Conservation (phyloP, 2,797 vertebrate species). For the Sorex maritimensis region DNA sequence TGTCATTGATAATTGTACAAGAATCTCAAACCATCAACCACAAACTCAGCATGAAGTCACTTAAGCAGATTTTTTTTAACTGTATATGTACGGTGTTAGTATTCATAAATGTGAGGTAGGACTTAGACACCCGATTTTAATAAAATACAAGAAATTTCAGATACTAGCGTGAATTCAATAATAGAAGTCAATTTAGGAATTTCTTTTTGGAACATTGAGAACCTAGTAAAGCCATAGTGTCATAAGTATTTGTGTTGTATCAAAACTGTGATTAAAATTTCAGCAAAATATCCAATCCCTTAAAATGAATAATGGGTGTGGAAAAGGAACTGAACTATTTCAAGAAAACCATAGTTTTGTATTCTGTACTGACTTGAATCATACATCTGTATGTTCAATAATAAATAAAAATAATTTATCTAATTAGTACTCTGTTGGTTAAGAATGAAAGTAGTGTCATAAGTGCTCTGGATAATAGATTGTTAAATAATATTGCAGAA, state of each 20-base stretch:
- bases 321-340: constrained; percentile 25
- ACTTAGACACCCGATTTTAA: neutral
- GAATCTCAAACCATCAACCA: neutral
- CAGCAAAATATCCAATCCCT: neutral
- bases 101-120: constrained; percentile 31
- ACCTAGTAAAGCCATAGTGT: neutral
- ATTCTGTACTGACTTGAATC: neutral
- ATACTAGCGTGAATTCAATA: constrained; percentile 20
- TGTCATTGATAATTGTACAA: constrained; percentile 27
- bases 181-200: constrained; percentile 1
- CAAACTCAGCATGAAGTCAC: neutral
- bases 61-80: neutral
- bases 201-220: constrained; percentile 43
- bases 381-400: neutral
- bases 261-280: constrained; percentile 49
- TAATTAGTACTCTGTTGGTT: neutral
- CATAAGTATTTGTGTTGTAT: constrained; percentile 49
- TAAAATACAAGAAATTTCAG: constrained; percentile 50
- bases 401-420: neutral
- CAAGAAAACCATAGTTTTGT: neutral
- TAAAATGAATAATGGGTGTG: neutral
- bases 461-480: neutral
- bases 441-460: neutral
- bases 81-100: neutral
- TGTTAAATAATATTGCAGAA: neutral